Percentiles rank a stretch among this genome's conserved stretches.
These are phyloP conservation scores for Scomber scombrus DNA, from an alignment of 2,113 vertebrate genomes.

Conservation along the genomic window DNA sequence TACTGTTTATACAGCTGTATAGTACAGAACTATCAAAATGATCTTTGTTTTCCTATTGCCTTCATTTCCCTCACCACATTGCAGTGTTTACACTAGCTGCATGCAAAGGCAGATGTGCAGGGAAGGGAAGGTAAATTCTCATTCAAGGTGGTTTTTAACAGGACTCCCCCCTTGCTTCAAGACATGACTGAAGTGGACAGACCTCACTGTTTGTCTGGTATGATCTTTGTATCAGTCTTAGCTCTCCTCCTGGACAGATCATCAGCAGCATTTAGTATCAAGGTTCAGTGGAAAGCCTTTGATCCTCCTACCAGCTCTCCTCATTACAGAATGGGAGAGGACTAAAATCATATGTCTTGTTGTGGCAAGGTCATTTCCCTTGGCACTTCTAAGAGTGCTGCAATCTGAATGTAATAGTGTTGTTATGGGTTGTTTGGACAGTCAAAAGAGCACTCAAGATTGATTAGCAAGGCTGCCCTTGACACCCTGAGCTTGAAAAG, in stretches of 20 bases:
- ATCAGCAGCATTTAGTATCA: conserved; percentile 82
- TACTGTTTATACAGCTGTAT: not conserved
- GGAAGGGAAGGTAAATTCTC: conserved; percentile 40
- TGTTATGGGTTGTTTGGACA: conserved; percentile 32
- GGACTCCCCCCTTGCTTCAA: conserved; percentile 23
- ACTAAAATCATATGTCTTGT: conserved; percentile 47
- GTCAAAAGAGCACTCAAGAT: conserved; percentile 1
- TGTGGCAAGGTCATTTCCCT: conserved; percentile 56
- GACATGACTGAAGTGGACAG: conserved; percentile 46
- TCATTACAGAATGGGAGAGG: conserved; percentile 52
- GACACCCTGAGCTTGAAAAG: not conserved
- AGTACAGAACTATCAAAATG: conserved; percentile 27
- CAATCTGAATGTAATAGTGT: conserved; percentile 46
- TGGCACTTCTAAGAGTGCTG: conserved; percentile 22
- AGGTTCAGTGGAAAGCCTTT: conserved; percentile 77
- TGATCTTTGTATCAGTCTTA: conserved; percentile 61
- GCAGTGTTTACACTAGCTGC: conserved; percentile 38
- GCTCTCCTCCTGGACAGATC: conserved; percentile 64
- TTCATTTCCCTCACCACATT: conserved; percentile 54
- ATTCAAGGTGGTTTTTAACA: conserved; percentile 35
- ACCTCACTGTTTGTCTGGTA: conserved; percentile 59
- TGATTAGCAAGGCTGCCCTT: conserved; percentile 4
- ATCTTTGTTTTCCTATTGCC: conserved; percentile 42
- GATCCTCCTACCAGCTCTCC: conserved; percentile 75
- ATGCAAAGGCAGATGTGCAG: conserved; percentile 32